Conservation (phyloP, 2,113 vertebrate species). For the Meriones unguiculatus region DNA sequence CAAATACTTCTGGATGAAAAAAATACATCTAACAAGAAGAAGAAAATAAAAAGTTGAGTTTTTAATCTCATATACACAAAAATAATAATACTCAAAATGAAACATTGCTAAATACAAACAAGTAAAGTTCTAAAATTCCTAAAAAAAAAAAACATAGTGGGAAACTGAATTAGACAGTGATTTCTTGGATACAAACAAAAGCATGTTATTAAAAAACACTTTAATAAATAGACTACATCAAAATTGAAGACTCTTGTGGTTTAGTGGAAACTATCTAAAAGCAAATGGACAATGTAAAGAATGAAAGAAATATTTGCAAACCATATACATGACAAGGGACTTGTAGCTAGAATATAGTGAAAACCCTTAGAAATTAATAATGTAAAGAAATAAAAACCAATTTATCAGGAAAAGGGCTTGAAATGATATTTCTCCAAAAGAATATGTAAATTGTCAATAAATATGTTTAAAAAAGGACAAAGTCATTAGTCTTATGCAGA, state of each 20-base stretch:
- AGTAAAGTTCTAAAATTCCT: background rate
- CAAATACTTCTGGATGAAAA: background rate
- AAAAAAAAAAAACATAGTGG: background rate
- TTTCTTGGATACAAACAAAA: constrained; percentile 18
- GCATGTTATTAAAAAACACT: background rate
- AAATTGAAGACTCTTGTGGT: background rate
- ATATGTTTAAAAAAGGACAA: background rate
- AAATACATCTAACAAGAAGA: background rate
- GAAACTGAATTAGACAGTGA: background rate
- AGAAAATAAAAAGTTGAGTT: background rate
- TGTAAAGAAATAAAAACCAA: background rate
- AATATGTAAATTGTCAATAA: background rate
- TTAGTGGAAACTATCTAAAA: background rate
- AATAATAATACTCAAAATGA: constrained; percentile 2
- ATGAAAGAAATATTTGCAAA: background rate
- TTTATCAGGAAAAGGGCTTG: background rate
- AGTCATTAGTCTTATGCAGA: background rate
- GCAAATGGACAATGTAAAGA: background rate
- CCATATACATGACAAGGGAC: background rate
- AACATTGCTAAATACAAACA: constrained; percentile 24
- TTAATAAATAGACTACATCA: constrained; percentile 14
- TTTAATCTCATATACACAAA: background rate
- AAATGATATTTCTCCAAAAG: background rate
- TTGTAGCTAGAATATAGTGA: background rate
- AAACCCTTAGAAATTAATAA: background rate